Base-by-base conservation (phyloP, 2,797 vertebrate genomes). In the Smutsia temminckii region DNA sequence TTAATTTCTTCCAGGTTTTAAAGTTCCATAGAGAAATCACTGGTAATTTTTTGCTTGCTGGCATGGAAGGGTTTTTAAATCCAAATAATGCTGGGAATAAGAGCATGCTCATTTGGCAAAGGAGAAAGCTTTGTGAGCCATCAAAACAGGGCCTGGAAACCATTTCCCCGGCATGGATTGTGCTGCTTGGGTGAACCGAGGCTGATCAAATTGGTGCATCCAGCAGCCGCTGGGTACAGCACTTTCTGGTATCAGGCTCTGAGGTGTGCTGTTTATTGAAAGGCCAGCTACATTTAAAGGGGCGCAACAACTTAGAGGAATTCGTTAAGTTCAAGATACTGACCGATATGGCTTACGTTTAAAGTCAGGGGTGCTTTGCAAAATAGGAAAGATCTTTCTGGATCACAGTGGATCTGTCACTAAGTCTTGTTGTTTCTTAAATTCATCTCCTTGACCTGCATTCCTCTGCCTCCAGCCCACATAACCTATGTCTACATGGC, bases 11-110 rank as follows among this genome's bases (percentile, higher is more conserved):
- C 51, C 3, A 27, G 37, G 8, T 87, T 94, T 92, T 74, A 78
- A 90, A 93, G 7, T 88, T 90, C 53, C 53, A 16, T 29, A 53
- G 61, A 94, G 86, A 97, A 91, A 93, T 94, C 86, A 79, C 46
- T 72, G 88, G 46, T 61, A 17, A 2, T 97, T 92, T 95, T 95
- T 78, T 93, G 72, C 85, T 81, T 83, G 40, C 29, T 93, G 40
- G 13, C 64, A 34, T 46, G 59, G 59, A 96, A 80, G 46, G 32
- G 77, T 63, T 93, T 95, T 91, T 27, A 79, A 93, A 89, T 89
- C 59, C 83, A 92, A 90, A 93, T 88, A 61, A 85, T 57, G 9
- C 68, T 86, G 78, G 63, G 63, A 88, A 79, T 96, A 74, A 83
- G 55, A 85, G 64, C 25, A 40, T 69, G 57, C 40, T 83, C 94